Conservation (phyloP, 2,797 vertebrate species). For the Antrozous pallidus region DNA sequence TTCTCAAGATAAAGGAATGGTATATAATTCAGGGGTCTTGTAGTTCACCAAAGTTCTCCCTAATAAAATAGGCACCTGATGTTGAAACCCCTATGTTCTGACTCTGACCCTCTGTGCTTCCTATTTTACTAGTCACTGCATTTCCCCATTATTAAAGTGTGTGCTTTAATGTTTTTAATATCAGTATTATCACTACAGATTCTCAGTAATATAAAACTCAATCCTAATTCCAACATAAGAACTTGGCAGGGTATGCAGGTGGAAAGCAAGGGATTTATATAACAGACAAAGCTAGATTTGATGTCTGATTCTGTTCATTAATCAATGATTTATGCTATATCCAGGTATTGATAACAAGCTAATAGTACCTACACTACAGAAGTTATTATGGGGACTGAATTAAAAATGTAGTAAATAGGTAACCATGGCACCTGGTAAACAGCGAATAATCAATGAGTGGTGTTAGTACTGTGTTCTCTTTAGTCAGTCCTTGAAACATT, state of each 20-base stretch:
- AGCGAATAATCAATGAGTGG: background rate
- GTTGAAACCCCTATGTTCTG: background rate
- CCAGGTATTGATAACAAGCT: background rate
- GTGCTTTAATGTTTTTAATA: conserved; percentile 11
- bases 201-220: background rate
- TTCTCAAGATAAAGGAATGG: conserved; percentile 43
- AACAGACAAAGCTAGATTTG: background rate
- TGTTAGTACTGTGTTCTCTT: background rate
- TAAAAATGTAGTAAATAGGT: background rate
- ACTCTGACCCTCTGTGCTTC: background rate
- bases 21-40: background rate
- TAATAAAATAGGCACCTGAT: background rate
- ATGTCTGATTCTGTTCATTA: background rate
- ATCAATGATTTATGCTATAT: background rate
- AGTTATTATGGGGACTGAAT: background rate
- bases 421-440: background rate
- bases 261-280: background rate
- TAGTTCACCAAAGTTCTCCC: background rate
- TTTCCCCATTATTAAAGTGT: background rate
- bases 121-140: background rate
- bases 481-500: background rate
- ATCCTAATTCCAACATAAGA: background rate
- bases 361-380: background rate
- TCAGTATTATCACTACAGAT: background rate
- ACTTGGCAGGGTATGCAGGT: background rate